Base-by-base conservation (phyloP, 2,113 vertebrate genomes). In the Podarcis raffonei region DNA sequence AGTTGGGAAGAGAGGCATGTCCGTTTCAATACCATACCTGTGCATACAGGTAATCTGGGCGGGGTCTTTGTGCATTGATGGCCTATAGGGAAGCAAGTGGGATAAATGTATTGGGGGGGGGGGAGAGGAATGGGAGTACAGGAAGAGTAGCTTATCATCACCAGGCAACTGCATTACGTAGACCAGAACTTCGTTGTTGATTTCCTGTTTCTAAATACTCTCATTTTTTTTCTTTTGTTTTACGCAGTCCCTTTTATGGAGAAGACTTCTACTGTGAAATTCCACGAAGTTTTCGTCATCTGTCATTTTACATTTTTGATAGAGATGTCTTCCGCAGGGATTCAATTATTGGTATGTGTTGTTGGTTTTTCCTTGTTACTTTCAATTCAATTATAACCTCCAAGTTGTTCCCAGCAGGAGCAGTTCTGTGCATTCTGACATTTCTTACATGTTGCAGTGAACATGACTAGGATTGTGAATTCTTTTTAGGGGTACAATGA, bases 261-360 rank as follows among this genome's bases (percentile, higher is more conserved):
- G 99, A 99, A 96, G 99, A 99, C 95, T 99, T 99, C 95, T 99
- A 99, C 97, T 99, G 99, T 94, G 99, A 99, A 97, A 99, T 99
- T 95, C 99, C 99, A 35, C 98, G 99, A 90, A 99, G 97, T 92
- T 99, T 99, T 95, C 98, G 98, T 72, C 98, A 99, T 92, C 98
- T 99, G 91, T 99, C 98, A 27, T 99, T 99, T 96, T 99, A 99
- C 96, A 97, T 99, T 96, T 99, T 99, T 37, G 99, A 99, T 97
- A 98, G 99, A 97, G 99, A 99, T 32, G 99, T 99, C 87, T 99
- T 99, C 97, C 98, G 99, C 95, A 98, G 99, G 98, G 99, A 99
- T 95, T 99, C 98, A 92, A 99, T 99, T 93, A 99, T 99, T 90
- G 99, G 99, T 99, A 97, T 95, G 98, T 96, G 80, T 88, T 76